These are phyloP conservation scores for Coturnix japonica DNA, from an alignment of 2,113 vertebrate species.

Conservation along the genomic window DNA sequence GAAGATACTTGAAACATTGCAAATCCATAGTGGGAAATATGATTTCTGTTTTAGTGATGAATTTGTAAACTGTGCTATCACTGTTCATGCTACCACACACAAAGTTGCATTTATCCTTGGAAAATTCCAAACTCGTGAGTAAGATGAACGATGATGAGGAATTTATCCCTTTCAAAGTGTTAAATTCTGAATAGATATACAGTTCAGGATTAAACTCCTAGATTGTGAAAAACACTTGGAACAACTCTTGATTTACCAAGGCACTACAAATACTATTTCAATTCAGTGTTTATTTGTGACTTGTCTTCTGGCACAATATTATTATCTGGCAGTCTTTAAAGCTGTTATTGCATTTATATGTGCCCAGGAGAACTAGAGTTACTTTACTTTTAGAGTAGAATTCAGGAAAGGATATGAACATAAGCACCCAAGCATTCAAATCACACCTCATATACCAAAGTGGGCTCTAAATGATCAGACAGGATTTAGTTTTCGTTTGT, in stretches of 20 bases:
- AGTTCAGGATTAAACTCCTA: not conserved
- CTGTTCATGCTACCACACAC: not conserved
- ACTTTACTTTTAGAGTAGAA: not conserved
- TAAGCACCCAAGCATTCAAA: not conserved
- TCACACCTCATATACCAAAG: not conserved
- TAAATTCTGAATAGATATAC: slow-evolving; percentile 2
- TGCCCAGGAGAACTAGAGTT: not conserved
- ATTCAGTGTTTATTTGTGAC: not conserved
- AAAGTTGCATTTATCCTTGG: not conserved
- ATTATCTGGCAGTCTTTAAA: not conserved
- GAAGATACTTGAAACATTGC: not conserved
- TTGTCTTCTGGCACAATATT: not conserved
- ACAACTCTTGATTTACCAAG: not conserved
- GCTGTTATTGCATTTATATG: not conserved
- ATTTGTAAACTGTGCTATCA: not conserved
- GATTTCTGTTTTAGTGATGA: not conserved
- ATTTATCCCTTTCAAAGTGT: not conserved
- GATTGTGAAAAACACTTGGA: slow-evolving; percentile 1
- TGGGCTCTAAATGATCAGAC: not conserved
- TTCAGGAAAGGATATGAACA: not conserved
- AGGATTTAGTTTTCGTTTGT: not conserved
- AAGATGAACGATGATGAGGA: not conserved
- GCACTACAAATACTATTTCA: not conserved
- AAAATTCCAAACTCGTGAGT: not conserved
- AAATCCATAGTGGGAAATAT: not conserved